Percentiles rank a stretch among this genome's conserved stretches.
Conservation (phyloP, 1,140 invertebrate species). For the Caenorhabditis briggsae region DNA sequence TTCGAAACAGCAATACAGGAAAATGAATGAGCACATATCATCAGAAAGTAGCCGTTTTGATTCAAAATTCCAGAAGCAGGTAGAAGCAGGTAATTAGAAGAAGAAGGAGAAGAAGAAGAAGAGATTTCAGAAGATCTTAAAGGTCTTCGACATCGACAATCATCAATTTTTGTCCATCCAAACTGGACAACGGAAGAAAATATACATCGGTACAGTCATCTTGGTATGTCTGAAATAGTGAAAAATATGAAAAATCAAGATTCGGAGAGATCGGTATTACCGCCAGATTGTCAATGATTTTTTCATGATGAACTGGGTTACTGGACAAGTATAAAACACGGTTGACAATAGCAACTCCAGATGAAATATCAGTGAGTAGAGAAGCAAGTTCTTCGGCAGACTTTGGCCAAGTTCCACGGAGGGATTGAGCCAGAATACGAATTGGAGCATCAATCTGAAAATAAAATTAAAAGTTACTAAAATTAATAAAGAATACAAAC, state of each 20-base stretch:
- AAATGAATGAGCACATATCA: conserved; percentile 42
- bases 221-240: neutral
- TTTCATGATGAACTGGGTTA: conserved; percentile 31
- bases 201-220: conserved; percentile 45
- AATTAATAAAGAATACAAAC: neutral
- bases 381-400: neutral
- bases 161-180: neutral
- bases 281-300: conserved; percentile 38
- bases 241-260: neutral
- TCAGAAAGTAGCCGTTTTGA: conserved; percentile 49
- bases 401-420: conserved; percentile 32
- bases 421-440: conserved; percentile 36
- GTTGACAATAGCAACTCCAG: conserved; percentile 24
- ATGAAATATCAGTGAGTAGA: conserved; percentile 23
- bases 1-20: conserved; percentile 39
- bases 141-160: conserved; percentile 15
- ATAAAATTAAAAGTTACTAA: neutral
- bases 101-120: neutral
- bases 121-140: neutral
- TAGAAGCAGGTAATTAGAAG: neutral
- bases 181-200: neutral
- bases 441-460: conserved; percentile 40
- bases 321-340: conserved; percentile 39
- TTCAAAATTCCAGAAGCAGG: conserved; percentile 8
- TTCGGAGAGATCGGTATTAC: neutral